Evolutionary conservation across 2,797 vertebrate species (phyloP).

Genomic region (Fratercula arctica): DNA sequence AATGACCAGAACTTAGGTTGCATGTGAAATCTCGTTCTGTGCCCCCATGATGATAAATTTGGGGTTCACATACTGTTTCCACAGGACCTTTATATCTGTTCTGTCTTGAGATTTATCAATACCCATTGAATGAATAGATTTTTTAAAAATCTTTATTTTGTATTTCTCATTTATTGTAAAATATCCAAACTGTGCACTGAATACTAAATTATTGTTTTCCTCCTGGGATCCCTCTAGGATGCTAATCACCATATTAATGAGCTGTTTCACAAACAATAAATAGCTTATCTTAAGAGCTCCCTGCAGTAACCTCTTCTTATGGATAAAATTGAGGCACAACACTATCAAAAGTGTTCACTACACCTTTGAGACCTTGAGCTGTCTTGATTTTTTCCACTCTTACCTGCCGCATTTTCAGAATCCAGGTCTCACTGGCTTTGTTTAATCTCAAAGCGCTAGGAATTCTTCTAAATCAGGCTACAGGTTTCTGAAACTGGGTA

Average conservation of each 20-base stretch:
- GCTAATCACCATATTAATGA: constrained; percentile 46
- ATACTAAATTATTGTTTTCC: constrained; percentile 20
- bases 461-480: neutral
- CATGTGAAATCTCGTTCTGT: neutral
- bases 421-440: neutral
- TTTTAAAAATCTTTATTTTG: neutral
- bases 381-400: neutral
- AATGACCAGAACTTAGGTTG: neutral
- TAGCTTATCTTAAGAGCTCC: constrained; percentile 10
- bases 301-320: constrained; percentile 2
- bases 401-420: neutral
- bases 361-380: neutral
- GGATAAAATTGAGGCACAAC: neutral
- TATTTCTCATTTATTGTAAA: constrained; percentile 6
- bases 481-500: neutral
- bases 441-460: neutral
- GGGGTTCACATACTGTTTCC: neutral
- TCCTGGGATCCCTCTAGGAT: constrained; percentile 20
- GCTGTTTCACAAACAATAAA: constrained; percentile 43
- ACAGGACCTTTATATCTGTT: neutral
- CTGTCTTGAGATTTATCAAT: neutral
- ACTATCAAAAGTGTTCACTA: neutral
- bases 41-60: neutral
- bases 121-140: neutral
- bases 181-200: neutral